These are phyloP conservation scores for Erynnis tages DNA, from an alignment of 2,888 invertebrate genomes.

Conservation along the genomic window DNA sequence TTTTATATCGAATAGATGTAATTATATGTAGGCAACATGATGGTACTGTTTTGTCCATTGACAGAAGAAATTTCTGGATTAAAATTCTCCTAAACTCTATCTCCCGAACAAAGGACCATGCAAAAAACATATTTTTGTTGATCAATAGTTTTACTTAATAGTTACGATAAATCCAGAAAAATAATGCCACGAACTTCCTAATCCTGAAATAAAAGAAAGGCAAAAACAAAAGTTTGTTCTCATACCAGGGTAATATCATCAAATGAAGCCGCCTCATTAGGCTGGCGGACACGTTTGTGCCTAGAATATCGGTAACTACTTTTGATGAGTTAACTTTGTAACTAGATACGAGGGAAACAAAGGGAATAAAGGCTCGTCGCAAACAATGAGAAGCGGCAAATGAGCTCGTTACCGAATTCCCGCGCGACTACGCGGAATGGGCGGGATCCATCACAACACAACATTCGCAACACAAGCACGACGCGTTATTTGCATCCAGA, in stretches of 20 bases:
- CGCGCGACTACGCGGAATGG: slow-evolving; percentile 1
- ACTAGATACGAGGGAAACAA: slow-evolving; percentile 11
- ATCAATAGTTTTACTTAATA: no score
- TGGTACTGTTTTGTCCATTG: no score
- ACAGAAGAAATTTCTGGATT: no score
- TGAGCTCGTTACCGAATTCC: slow-evolving; percentile 10
- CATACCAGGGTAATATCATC: background rate
- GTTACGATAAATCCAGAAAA: no score
- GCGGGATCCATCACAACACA: slow-evolving; percentile 38
- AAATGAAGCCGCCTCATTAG: slow-evolving; percentile 4
- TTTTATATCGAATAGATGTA: no score
- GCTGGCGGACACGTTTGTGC: background rate
- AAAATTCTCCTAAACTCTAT: no score
- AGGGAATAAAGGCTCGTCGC: slow-evolving; percentile 8
- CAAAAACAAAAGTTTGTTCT: background rate
- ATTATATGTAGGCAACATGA: no score
- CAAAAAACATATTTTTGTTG: no score
- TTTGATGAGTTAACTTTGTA: slow-evolving; percentile 19
- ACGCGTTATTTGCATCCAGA: slow-evolving; percentile 30
- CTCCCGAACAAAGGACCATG: no score
- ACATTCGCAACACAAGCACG: slow-evolving; percentile 35
- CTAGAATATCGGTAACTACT: slow-evolving; percentile 15
- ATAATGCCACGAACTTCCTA: background rate
- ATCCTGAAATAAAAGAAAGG: background rate
- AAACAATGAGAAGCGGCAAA: slow-evolving; percentile 11